Percentiles rank a stretch among this genome's conserved stretches.
Evolutionary conservation across 1,140 invertebrate species (phyloP).

Genomic region (Aphidius ervi): DNA sequence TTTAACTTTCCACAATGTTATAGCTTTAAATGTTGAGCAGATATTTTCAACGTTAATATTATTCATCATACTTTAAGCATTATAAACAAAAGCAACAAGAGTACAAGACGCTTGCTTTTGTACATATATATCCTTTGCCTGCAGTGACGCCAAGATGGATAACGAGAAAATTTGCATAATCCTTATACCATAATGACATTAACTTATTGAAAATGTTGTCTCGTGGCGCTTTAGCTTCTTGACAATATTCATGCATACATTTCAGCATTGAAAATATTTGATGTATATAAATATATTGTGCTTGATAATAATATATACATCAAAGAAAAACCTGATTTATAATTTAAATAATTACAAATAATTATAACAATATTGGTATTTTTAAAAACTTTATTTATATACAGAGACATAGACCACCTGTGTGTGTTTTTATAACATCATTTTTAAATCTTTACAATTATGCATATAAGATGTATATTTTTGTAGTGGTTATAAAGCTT

Average conservation of each 20-base stretch:
- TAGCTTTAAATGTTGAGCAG: constrained; percentile 8
- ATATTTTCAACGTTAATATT: too few relatives aligned
- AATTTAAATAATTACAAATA: too few relatives aligned
- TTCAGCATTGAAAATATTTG: background rate
- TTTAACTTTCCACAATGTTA: constrained; percentile 4
- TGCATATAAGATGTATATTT: too few relatives aligned
- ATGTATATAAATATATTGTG: too few relatives aligned
- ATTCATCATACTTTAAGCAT: background rate
- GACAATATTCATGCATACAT: background rate
- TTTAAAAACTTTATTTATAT: too few relatives aligned
- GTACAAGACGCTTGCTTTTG: background rate
- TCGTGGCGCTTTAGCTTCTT: constrained; percentile 8
- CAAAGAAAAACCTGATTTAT: too few relatives aligned
- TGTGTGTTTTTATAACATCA: too few relatives aligned
- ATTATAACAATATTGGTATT: too few relatives aligned
- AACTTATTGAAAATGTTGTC: constrained; percentile 22
- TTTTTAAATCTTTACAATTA: too few relatives aligned
- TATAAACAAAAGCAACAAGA: background rate
- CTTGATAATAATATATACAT: too few relatives aligned
- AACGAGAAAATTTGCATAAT: constrained; percentile 28
- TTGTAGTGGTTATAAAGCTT: too few relatives aligned
- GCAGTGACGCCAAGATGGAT: constrained; percentile 23
- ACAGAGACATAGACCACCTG: too few relatives aligned
- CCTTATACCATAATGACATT: constrained; percentile 26
- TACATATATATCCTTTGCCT: background rate